These are phyloP conservation scores for Brenthis daphne DNA, from an alignment of 2,888 invertebrate genomes.

Conservation along the genomic window DNA sequence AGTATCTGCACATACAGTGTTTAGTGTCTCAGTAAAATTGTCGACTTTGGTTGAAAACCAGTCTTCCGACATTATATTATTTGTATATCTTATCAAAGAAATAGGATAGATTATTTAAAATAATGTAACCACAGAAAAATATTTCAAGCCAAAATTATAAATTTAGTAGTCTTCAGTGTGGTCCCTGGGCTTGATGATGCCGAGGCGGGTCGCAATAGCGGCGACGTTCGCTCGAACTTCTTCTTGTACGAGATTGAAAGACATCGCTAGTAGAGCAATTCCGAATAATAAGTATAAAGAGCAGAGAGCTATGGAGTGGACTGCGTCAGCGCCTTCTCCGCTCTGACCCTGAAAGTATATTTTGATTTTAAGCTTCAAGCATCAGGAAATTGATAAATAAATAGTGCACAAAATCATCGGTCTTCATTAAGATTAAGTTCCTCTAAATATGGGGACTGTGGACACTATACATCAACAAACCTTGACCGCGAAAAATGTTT, in stretches of 20 bases:
- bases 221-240: constrained; percentile 95
- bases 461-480: no score
- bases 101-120: no score
- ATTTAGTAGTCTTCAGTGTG: constrained; percentile 40
- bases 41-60: no score
- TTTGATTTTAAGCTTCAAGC: neutral
- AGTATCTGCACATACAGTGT: no score
- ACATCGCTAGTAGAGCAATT: constrained; percentile 96
- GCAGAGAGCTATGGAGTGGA: constrained; percentile 89
- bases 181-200: constrained; percentile 89
- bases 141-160: neutral
- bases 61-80: no score
- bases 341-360: constrained; percentile 43
- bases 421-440: no score
- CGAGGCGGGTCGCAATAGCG: constrained; percentile 91
- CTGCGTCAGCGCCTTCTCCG: constrained; percentile 64
- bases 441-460: no score
- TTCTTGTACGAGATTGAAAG: constrained; percentile 97
- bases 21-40: no score
- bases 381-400: neutral
- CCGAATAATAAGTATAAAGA: constrained; percentile 96
- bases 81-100: no score
- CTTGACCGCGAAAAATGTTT: no score
- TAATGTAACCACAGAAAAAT: no score
- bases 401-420: no score